phyloP scores from a whole-genome alignment of 2,888 invertebrate genomes.

The Orthosia cruda region DNA sequence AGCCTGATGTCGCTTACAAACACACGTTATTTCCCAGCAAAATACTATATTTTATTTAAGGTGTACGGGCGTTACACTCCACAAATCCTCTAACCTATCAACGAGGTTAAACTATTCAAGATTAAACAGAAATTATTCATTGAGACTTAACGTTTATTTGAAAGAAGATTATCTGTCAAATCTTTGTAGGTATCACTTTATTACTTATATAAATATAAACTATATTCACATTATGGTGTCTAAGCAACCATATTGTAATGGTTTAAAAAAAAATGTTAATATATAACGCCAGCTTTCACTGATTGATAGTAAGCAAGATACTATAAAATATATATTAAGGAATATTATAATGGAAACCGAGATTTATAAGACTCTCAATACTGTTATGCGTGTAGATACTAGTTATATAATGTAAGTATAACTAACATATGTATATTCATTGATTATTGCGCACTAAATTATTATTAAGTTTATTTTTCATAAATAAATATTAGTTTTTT shows the following conservation, averaged over 20 bases:
- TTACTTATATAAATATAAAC: constrained; percentile 67
- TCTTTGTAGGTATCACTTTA: constrained; percentile 66
- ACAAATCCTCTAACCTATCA: constrained; percentile 67
- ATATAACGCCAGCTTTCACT: constrained; percentile 42
- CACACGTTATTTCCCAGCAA: constrained; percentile 31
- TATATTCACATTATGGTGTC: constrained; percentile 47
- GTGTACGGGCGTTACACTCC: constrained; percentile 55
- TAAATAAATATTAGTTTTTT: constrained; percentile 69
- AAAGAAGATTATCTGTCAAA: constrained; percentile 62
- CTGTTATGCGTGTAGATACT: constrained; percentile 77
- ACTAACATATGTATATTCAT: constrained; percentile 75
- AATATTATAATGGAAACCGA: constrained; percentile 57
- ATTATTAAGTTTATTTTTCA: constrained; percentile 69
- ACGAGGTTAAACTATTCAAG: constrained; percentile 68
- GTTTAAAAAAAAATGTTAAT: constrained; percentile 30
- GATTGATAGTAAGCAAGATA: constrained; percentile 36
- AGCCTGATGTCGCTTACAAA: constrained; percentile 69
- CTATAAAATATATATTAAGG: constrained; percentile 47
- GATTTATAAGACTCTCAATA: constrained; percentile 71
- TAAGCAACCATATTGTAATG: constrained; percentile 45
- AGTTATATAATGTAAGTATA: constrained; percentile 68
- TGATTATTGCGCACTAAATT: constrained; percentile 79
- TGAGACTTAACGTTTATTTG: constrained; percentile 62
- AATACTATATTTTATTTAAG: constrained; percentile 44
- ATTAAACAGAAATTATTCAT: constrained; percentile 63